phyloP scores from a whole-genome alignment of 2,888 invertebrate species.

The Diarsia mendica region DNA sequence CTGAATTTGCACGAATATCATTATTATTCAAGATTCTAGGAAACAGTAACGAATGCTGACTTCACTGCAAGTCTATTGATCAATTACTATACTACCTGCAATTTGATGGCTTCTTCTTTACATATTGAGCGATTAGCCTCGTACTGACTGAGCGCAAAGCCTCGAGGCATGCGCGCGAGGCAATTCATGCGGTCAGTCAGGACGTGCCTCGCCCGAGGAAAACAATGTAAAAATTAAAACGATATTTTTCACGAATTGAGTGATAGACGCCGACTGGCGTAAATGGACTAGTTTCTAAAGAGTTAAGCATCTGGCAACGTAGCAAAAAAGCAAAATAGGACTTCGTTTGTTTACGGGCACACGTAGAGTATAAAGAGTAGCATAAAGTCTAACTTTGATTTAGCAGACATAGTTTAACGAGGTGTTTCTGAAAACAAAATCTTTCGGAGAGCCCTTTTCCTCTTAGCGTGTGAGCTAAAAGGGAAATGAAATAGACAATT shows the following conservation, averaged over 20 bases:
- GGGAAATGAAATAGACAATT: slow-evolving; percentile 23
- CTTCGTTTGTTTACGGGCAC: neutral
- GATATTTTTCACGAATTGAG: neutral
- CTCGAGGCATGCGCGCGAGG: too few relatives aligned
- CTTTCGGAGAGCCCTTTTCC: slow-evolving; percentile 5
- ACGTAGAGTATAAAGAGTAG: neutral
- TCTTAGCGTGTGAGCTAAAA: neutral
- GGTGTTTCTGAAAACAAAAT: slow-evolving; percentile 1
- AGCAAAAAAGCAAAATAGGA: neutral
- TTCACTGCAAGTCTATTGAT: slow-evolving; percentile 9
- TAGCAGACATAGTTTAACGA: neutral
- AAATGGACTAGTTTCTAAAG: neutral
- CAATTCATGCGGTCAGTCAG: too few relatives aligned
- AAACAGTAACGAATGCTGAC: slow-evolving; percentile 11
- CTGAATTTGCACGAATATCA: neutral
- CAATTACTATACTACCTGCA: neutral
- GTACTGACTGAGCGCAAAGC: too few relatives aligned
- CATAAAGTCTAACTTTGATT: neutral
- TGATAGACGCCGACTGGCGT: neutral
- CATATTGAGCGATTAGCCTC: too few relatives aligned
- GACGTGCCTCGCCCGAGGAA: too few relatives aligned
- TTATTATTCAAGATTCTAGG: slow-evolving; percentile 13
- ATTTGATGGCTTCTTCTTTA: neutral
- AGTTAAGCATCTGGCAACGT: neutral
- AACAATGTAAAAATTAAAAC: too few relatives aligned